Percentiles rank a stretch among this genome's conserved stretches.
Conservation (phyloP, 1,140 invertebrate genomes). For the Drosophila seguyi region DNA sequence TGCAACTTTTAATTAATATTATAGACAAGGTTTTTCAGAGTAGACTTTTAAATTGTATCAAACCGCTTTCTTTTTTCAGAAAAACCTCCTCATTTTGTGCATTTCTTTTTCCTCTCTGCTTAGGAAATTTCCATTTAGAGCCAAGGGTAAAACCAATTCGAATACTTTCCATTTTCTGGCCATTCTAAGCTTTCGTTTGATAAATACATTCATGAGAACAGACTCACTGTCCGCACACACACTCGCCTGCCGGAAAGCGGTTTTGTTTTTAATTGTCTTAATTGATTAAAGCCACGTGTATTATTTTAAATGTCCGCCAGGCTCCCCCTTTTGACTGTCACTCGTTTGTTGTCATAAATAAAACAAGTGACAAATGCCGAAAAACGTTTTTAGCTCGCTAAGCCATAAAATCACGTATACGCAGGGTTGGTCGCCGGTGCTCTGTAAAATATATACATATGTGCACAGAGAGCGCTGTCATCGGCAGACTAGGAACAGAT, state of each 20-base stretch:
- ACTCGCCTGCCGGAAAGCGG: conserved; percentile 9
- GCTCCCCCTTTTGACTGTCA: not conserved
- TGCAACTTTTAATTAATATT: not conserved
- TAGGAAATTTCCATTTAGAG: not conserved
- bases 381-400: conserved; percentile 66
- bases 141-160: conserved; percentile 7
- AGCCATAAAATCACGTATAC: conserved; percentile 50
- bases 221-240: conserved; percentile 3
- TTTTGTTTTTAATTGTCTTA: conserved; percentile 54
- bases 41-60: not conserved
- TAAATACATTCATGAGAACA: conserved; percentile 22
- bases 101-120: not conserved
- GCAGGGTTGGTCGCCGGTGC: not conserved
- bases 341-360: conserved; percentile 51
- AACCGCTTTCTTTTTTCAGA: not conserved
- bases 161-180: not conserved
- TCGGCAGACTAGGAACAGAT: conserved; percentile 20
- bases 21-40: not conserved
- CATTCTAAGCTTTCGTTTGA: conserved; percentile 14
- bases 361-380: conserved; percentile 52
- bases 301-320: conserved; percentile 39
- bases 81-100: not conserved
- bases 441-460: not conserved
- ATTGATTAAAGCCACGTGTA: conserved; percentile 61
- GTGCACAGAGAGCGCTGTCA: conserved; percentile 19